Percentiles rank a stretch among this genome's conserved stretches.
Conservation (phyloP, 1,140 invertebrate genomes). For the Hyposmocoma kahamanoa region DNA sequence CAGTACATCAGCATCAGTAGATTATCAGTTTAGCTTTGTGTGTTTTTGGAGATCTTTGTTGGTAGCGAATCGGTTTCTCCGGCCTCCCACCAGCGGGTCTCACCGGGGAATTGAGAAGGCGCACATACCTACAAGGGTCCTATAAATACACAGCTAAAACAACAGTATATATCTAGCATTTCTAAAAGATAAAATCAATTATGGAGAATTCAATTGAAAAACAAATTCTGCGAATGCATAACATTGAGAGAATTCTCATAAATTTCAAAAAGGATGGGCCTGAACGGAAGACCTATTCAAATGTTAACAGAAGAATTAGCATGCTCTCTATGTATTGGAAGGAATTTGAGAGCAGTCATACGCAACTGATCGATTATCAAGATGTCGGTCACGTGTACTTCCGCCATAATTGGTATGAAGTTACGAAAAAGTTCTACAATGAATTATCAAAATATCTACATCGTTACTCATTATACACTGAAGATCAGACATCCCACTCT, state of each 20-base stretch:
- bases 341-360: background rate
- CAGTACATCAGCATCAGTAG: too few species aligned
- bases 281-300: background rate
- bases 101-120: background rate
- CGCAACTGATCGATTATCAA: background rate
- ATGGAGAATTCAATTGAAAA: background rate
- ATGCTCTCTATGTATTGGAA: background rate
- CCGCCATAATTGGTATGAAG: background rate
- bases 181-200: too few species aligned
- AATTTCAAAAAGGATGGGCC: background rate
- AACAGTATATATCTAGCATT: too few species aligned
- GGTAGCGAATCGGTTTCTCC: background rate
- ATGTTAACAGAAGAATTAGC: background rate
- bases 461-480: background rate
- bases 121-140: background rate
- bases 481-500: background rate
- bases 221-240: background rate
- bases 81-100: conserved; percentile 3
- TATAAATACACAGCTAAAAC: background rate
- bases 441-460: background rate
- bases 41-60: background rate
- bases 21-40: background rate
- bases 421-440: background rate
- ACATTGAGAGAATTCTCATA: background rate
- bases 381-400: background rate